These are phyloP conservation scores for Stegodyphus mimosarum DNA, from an alignment of 1,140 invertebrate species.

Conservation along the genomic window DNA sequence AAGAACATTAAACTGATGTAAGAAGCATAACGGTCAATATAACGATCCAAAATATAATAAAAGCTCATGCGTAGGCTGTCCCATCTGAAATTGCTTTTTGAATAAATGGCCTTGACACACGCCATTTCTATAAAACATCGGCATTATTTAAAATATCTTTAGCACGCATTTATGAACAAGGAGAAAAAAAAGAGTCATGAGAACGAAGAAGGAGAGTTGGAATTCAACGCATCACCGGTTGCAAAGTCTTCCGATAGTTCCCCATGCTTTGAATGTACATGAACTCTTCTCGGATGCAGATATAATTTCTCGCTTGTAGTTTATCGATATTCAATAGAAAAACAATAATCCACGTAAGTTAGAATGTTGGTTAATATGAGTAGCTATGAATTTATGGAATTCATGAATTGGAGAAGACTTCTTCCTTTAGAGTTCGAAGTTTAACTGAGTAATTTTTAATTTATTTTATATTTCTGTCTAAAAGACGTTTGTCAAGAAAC, in stretches of 20 bases:
- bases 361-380: too few relatives aligned
- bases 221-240: not conserved
- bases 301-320: conserved; percentile 1
- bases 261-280: conserved; percentile 33
- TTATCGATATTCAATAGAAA: conserved; percentile 32
- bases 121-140: conserved; percentile 12
- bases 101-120: conserved; percentile 35
- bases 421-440: too few relatives aligned
- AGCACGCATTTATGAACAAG: not conserved
- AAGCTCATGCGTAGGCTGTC: not conserved
- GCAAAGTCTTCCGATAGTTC: conserved; percentile 33
- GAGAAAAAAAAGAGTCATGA: not conserved
- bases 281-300: not conserved
- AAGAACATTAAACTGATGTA: too few relatives aligned
- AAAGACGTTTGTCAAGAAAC: too few relatives aligned
- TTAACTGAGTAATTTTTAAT: too few relatives aligned
- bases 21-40: too few relatives aligned
- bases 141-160: conserved; percentile 39
- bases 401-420: too few relatives aligned
- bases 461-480: too few relatives aligned
- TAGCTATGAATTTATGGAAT: too few relatives aligned
- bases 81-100: conserved; percentile 23
- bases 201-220: not conserved
- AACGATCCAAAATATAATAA: too few relatives aligned
- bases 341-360: not conserved